Percentiles rank a stretch among this genome's conserved stretches.
Evolutionary conservation across 2,113 vertebrate species (phyloP).

Genomic region (Varanus salvator): DNA sequence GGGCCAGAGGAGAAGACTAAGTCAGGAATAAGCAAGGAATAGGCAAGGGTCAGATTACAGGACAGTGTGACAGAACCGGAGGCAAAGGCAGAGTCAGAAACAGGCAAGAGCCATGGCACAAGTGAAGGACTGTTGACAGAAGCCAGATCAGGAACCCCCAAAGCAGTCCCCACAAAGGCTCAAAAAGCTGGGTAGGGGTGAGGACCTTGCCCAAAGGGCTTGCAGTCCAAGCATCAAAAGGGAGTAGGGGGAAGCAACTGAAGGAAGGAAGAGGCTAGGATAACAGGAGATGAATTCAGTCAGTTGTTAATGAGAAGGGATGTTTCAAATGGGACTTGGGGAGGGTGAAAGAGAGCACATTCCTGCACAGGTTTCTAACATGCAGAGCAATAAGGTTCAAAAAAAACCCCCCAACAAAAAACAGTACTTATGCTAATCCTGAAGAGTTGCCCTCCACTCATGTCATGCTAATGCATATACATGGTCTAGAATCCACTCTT

Average conservation of each 20-base stretch:
- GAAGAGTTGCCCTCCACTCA: neutral
- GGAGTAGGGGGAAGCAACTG: neutral
- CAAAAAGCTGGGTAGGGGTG: too few relatives aligned
- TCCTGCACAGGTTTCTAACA: neutral
- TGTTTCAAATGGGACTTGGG: neutral
- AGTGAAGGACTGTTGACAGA: too few relatives aligned
- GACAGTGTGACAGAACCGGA: too few relatives aligned
- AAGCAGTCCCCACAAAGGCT: too few relatives aligned
- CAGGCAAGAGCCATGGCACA: too few relatives aligned
- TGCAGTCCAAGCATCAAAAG: neutral
- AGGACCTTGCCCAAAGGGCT: neutral
- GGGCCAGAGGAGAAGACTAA: too few relatives aligned
- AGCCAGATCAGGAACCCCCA: too few relatives aligned
- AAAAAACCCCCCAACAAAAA: neutral
- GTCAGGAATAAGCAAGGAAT: too few relatives aligned
- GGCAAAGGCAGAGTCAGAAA: too few relatives aligned
- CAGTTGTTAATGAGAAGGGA: neutral
- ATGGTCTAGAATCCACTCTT: neutral
- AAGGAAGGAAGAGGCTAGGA: neutral
- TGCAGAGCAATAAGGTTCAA: neutral
- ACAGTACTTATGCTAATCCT: neutral
- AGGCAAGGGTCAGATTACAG: too few relatives aligned
- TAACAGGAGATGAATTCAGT: neutral
- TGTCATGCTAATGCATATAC: neutral
- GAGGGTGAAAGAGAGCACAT: neutral